Evolutionary conservation across 2,888 invertebrate species (phyloP), one percentile per base, ranked within the genome.

Genomic region (Panopea generosa): DNA sequence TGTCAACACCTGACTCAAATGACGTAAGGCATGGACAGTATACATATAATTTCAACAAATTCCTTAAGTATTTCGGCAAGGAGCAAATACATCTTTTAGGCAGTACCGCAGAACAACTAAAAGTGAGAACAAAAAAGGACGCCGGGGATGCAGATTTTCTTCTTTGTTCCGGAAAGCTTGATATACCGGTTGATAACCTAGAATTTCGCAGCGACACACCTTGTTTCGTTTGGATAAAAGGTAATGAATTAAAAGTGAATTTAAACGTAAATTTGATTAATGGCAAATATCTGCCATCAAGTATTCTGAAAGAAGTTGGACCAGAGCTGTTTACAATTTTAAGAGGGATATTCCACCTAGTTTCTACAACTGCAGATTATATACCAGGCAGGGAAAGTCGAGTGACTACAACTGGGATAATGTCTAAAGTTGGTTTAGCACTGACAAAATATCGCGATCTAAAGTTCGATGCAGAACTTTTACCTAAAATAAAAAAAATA

Each of bases 121-220:
- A n/a, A n/a, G n/a, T n/a, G n/a, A n/a, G n/a, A n/a, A n/a, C n/a
- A n/a, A n/a, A n/a, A n/a, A n/a, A n/a, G 26, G 65, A 82, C 27
- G 70, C 73, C 33, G 80, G 84, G 0, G 84, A 84, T 40, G 77
- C 71, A 14, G 82, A 84, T 56, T 78, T 82, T 26, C 38, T 84
- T 0, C 20, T 82, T 1, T 67, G 77, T 16, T 82, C 81, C 9
- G 78, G 73, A 7, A 67, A 50, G 40, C 53, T 76, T 11, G 24
- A 65, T n/a, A 72, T 84, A 29, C 84, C 84, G 0, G 59, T 67
- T 7, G 70, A 60, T 0, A 55, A 63, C 43, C 27, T 84, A 2
- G 78, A 71, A 38, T 60, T 40, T 11, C 50, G 78, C n/a, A 20
- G 60, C 2, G 77, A 78, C 16, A 69, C 66, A 1, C 81, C 78